phyloP scores from a whole-genome alignment of 2,888 invertebrate species.

The Ptilodon capucinus region DNA sequence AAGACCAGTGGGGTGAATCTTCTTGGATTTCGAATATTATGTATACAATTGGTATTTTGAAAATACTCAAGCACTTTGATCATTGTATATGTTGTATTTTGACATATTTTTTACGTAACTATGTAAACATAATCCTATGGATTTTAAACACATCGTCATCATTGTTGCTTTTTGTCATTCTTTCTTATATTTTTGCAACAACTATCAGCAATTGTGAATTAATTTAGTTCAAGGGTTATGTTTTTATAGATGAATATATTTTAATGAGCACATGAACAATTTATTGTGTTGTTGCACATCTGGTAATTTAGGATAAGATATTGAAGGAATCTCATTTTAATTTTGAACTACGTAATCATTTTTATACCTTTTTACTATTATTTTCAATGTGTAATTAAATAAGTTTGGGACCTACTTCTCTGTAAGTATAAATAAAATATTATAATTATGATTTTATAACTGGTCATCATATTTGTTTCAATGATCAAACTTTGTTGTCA shows the following conservation, averaged over 20 bases:
- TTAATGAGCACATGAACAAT: constrained; percentile 19
- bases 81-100: constrained; percentile 8
- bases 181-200: no score
- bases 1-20: constrained; percentile 38
- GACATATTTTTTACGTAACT: constrained; percentile 6
- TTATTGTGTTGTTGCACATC: constrained; percentile 11
- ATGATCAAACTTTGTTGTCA: constrained; percentile 69
- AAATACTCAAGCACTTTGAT: constrained; percentile 37
- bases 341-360: constrained; percentile 22
- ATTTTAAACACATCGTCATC: background rate
- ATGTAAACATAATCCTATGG: constrained; percentile 10
- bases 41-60: constrained; percentile 23
- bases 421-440: constrained; percentile 2
- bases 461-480: constrained; percentile 33
- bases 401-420: constrained; percentile 17
- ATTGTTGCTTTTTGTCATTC: background rate
- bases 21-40: constrained; percentile 9
- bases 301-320: constrained; percentile 16
- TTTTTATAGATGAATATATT: constrained; percentile 2
- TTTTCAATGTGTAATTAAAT: constrained; percentile 10
- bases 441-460: constrained; percentile 19
- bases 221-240: constrained; percentile 6
- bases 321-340: constrained; percentile 49
- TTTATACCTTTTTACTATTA: constrained; percentile 15
- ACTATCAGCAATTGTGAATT: background rate